Conservation (phyloP, 2,797 vertebrate species). For the Notolepis coatsorum region DNA sequence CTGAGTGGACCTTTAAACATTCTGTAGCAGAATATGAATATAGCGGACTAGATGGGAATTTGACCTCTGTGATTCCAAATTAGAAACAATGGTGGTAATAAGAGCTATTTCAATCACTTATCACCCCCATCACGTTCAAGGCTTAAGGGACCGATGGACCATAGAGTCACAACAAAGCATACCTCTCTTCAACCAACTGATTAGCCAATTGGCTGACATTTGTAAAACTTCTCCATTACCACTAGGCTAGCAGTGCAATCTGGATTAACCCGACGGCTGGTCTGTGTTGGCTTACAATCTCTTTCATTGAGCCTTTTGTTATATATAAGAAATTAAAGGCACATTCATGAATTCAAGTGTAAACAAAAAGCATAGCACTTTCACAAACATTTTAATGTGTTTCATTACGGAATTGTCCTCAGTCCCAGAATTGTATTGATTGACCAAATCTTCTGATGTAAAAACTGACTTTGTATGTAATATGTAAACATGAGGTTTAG, state of each 20-base stretch:
- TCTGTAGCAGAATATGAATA: no score
- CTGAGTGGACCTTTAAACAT: no score
- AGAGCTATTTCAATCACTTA: constrained; percentile 44
- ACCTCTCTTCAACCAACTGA: constrained; percentile 23
- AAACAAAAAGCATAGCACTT: no score
- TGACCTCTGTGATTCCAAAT: constrained; percentile 27
- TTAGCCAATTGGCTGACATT: constrained; percentile 54
- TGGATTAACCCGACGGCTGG: constrained; percentile 6
- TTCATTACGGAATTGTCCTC: no score
- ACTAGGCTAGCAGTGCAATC: constrained; percentile 15
- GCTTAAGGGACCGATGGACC: constrained; percentile 15
- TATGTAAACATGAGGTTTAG: no score
- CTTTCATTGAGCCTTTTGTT: constrained; percentile 1
- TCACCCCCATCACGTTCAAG: constrained; percentile 42
- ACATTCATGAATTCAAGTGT: no score
- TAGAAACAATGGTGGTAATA: constrained; percentile 44
- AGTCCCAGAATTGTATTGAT: no score
- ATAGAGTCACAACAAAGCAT: constrained; percentile 30
- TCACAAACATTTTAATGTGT: no score
- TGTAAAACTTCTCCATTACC: constrained; percentile 43
- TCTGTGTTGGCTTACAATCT: constrained; percentile 23
- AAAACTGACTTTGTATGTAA: no score
- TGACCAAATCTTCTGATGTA: no score
- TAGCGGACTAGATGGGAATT: no score
- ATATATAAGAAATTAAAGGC: no score